phyloP scores from a whole-genome alignment of 30 jellyfish, hydroid and myxozoan genomes.

The Aurelia aurita region DNA sequence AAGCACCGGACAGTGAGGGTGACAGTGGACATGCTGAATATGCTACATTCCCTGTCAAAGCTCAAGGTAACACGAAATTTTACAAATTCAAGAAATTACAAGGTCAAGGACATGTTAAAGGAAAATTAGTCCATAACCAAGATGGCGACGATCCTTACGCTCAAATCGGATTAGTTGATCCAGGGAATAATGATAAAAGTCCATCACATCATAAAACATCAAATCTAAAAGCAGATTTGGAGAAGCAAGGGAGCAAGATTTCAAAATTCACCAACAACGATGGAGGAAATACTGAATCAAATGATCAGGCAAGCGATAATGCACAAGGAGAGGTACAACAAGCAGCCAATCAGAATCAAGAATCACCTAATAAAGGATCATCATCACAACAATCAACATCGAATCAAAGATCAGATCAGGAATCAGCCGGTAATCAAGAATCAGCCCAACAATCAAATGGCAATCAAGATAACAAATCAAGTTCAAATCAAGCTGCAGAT shows the following conservation, averaged over 20 bases:
- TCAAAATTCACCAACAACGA: conserved; percentile 23
- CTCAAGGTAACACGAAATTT: conserved; percentile 28
- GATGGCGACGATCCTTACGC: conserved; percentile 71
- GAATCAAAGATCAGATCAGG: conserved; percentile 10
- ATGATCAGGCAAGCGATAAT: background rate
- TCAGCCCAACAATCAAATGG: conserved; percentile 19
- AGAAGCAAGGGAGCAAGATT: conserved; percentile 28
- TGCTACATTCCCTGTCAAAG: conserved; percentile 41
- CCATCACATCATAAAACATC: conserved; percentile 63
- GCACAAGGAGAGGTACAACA: conserved; percentile 2
- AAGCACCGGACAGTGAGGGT: conserved; percentile 35
- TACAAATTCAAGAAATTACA: conserved; percentile 52
- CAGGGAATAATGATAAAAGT: conserved; percentile 66
- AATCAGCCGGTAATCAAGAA: conserved; percentile 19
- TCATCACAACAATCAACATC: conserved; percentile 22
- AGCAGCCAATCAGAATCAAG: conserved; percentile 18
- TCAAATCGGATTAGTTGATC: conserved; percentile 81
- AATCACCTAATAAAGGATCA: conserved; percentile 36
- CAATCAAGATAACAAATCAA: conserved; percentile 28
- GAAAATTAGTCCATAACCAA: conserved; percentile 5
- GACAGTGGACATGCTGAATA: conserved; percentile 56
- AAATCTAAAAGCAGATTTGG: conserved; percentile 44
- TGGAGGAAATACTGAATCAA: background rate
- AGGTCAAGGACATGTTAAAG: conserved; percentile 37
- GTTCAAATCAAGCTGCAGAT: conserved; percentile 6